Conservation (phyloP, 2,797 vertebrate species). For the Otus scops region DNA sequence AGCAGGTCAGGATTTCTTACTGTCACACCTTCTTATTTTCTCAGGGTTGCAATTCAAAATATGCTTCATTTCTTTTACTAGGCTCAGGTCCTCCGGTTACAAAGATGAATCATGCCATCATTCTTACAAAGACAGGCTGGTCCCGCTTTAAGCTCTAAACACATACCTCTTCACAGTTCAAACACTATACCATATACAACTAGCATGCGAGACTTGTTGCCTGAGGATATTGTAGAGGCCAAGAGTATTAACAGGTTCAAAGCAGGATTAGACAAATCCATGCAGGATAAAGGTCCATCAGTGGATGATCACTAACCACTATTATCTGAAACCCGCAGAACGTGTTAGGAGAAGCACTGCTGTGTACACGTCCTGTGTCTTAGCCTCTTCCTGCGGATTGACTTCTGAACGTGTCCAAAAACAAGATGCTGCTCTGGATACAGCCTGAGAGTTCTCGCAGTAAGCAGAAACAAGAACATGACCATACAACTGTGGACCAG, state of each 20-base stretch:
- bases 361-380: neutral
- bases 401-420: rapidly evolving
- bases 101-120: neutral
- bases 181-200: neutral
- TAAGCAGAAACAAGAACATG: neutral
- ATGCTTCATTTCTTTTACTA: neutral
- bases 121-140: neutral
- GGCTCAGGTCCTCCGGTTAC: neutral
- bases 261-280: constrained; percentile 43
- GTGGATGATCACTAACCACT: neutral
- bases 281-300: constrained; percentile 43
- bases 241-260: constrained; percentile 33
- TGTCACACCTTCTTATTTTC: neutral
- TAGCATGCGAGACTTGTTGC: neutral
- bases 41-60: neutral
- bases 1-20: neutral
- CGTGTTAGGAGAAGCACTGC: neutral
- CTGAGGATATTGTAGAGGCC: neutral
- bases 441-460: neutral
- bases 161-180: neutral
- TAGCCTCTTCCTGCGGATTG: neutral
- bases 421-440: neutral
- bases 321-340: neutral
- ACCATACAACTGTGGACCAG: neutral
- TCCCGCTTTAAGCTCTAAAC: neutral